Evolutionary conservation across 2,797 vertebrate genomes (phyloP), one percentile per base, ranked within the genome.

Genomic region (Apodemus agrarius): DNA sequence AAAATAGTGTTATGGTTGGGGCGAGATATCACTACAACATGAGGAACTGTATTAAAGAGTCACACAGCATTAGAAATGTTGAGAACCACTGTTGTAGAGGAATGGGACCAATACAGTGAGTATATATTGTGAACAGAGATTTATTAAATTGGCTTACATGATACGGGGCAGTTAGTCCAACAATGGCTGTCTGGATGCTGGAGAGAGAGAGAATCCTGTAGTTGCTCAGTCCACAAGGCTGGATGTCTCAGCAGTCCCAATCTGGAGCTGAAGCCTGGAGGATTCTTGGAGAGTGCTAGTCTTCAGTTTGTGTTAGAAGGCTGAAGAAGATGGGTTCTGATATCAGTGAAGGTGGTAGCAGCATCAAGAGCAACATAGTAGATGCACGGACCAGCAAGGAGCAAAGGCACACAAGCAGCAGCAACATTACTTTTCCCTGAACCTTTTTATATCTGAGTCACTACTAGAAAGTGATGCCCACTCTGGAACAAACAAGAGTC

Each of bases 301-400:
- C 67, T 75, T 88, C n/a, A 57, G 85, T 88, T 75, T 54, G 57
- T 40, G 67, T 57, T 88, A 40, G n/a, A 57, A 74, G 67, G 85
- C 85, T 88, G 67, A 88, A 88, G 85, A 74, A 88, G n/a, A 40
- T 74, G 85, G 67, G n/a, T 88, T 88, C 52, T 88, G 85, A 87
- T 54, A 54, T 88, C 69, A 75, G n/a, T 59, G 31, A 88, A 88
- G 69, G 16, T 75, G 52, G n/a, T 57, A 88, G 67, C n/a, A 74
- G 34, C 49, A 40, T 52, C 16, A 74, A 37, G 21, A 86, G 46
- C n/a, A 75, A 72, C 52, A 75, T 0, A 52, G 67, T 57, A 88
- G 67, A 88, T 59, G n/a, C 24, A 88, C 26, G 75, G 67, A 75
- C n/a, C 49, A 88, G 67, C 85, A 75, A 88, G 69, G 52, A 75